phyloP scores from a whole-genome alignment of 23 tunicate genomes.

The Pegea sp. region DNA sequence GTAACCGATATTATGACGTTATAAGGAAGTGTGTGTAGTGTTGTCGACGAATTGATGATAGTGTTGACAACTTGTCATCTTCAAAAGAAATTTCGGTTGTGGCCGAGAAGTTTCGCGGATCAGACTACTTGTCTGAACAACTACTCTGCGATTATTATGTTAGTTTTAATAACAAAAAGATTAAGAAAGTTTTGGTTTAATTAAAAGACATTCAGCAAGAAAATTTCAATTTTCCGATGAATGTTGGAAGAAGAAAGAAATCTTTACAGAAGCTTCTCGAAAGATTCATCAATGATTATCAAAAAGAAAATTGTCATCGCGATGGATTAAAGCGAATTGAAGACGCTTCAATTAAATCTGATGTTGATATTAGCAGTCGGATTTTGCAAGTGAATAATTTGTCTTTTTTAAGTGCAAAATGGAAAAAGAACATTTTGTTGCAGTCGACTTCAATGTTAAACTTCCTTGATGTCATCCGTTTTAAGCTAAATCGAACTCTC shows the following conservation, averaged over 20 bases:
- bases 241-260: constrained; percentile 10
- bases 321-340: constrained; percentile 33
- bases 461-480: constrained; percentile 33
- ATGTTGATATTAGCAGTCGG: no score
- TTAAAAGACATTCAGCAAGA: constrained; percentile 68
- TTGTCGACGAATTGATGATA: constrained; percentile 33
- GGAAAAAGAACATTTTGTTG: not conserved
- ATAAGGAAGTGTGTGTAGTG: constrained; percentile 5
- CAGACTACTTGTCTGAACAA: constrained; percentile 31
- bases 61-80: constrained; percentile 18
- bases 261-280: constrained; percentile 23
- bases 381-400: no score
- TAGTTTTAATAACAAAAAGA: constrained; percentile 7
- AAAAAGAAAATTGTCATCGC: constrained; percentile 20
- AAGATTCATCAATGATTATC: constrained; percentile 23
- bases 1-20: not conserved
- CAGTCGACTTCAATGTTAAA: constrained; percentile 36
- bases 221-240: constrained; percentile 46
- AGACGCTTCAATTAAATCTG: constrained; percentile 1
- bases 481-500: constrained; percentile 25
- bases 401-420: not conserved
- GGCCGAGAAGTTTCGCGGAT: constrained; percentile 18
- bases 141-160: constrained; percentile 49
- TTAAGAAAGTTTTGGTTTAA: not conserved
- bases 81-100: constrained; percentile 31